Percentiles rank a stretch among this genome's conserved stretches.
These are phyloP conservation scores for Saccostrea echinata DNA, from an alignment of 1,140 invertebrate species.

Conservation along the genomic window DNA sequence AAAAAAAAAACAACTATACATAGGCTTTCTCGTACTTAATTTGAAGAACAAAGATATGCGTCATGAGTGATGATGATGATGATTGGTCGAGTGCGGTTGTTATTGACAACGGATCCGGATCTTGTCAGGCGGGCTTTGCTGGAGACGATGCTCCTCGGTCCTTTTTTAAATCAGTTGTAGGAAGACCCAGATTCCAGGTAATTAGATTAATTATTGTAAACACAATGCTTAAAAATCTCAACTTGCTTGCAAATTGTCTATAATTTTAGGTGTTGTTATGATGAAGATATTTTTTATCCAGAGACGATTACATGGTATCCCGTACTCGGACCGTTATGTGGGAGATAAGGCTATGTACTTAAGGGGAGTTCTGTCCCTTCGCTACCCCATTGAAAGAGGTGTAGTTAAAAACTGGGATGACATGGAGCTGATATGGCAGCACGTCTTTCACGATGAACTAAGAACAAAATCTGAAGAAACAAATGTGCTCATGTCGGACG, in stretches of 20 bases:
- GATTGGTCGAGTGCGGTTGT: slow-evolving; percentile 90
- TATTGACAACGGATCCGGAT: slow-evolving; percentile 83
- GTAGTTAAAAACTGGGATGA: slow-evolving; percentile 97
- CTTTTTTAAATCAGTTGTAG: slow-evolving; percentile 84
- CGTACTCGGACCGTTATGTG: no score
- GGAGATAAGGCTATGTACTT: slow-evolving; percentile 97
- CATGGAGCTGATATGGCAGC: slow-evolving; percentile 96
- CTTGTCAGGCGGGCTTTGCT: slow-evolving; percentile 92
- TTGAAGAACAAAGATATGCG: background rate
- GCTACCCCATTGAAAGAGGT: slow-evolving; percentile 94
- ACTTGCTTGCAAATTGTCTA: no score
- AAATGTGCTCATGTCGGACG: slow-evolving; percentile 81
- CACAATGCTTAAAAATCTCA: background rate
- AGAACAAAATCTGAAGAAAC: slow-evolving; percentile 88
- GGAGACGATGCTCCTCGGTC: slow-evolving; percentile 89
- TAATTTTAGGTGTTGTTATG: no score
- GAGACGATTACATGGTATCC: no score
- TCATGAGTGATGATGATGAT: slow-evolving; percentile 74
- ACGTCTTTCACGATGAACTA: slow-evolving; percentile 88
- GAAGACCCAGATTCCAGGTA: slow-evolving; percentile 83
- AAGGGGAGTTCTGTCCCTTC: slow-evolving; percentile 85
- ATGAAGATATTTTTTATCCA: no score
- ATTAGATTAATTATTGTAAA: slow-evolving; percentile 1
- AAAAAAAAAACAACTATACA: no score
- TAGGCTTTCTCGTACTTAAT: no score